Conservation (phyloP, 2,888 invertebrate species). For the Cheilosia urbana region DNA sequence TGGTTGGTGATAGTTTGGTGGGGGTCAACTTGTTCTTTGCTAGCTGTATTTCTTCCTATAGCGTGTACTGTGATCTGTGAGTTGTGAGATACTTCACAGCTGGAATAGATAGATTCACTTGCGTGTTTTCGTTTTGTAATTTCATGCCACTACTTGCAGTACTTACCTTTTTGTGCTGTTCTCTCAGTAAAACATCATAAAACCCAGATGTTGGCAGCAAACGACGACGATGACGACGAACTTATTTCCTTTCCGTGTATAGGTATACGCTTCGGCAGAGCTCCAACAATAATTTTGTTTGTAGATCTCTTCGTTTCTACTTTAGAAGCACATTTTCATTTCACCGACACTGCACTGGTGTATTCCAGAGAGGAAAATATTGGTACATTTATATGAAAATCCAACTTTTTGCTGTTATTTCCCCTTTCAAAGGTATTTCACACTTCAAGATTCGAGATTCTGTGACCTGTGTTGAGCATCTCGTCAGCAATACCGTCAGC, state of each 20-base stretch:
- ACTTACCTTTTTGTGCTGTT: constrained; percentile 39
- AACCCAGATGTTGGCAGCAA: constrained; percentile 55
- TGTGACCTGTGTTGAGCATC: constrained; percentile 69
- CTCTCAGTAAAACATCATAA: constrained; percentile 67
- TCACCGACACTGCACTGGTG: constrained; percentile 27
- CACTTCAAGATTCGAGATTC: constrained; percentile 61
- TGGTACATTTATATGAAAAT: constrained; percentile 48
- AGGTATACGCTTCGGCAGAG: constrained; percentile 4
- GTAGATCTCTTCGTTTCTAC: constrained; percentile 20
- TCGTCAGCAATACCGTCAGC: constrained; percentile 43
- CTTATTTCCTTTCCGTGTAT: constrained; percentile 25
- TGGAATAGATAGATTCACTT: constrained; percentile 59
- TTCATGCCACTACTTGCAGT: constrained; percentile 30
- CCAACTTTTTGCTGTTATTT: constrained; percentile 28
- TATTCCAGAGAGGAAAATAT: constrained; percentile 17
- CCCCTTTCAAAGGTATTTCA: constrained; percentile 43
- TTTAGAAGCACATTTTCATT: constrained; percentile 59
- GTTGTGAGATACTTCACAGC: constrained; percentile 56
- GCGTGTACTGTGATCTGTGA: too few species aligned
- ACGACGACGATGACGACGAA: constrained; percentile 39
- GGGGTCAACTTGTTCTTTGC: constrained; percentile 54
- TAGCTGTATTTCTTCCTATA: constrained; percentile 38
- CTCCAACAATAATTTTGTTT: constrained; percentile 37
- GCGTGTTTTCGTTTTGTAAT: constrained; percentile 44
- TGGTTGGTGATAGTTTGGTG: constrained; percentile 43